Conservation (phyloP, 2,888 invertebrate species). For the Parthenolecanium corni region DNA sequence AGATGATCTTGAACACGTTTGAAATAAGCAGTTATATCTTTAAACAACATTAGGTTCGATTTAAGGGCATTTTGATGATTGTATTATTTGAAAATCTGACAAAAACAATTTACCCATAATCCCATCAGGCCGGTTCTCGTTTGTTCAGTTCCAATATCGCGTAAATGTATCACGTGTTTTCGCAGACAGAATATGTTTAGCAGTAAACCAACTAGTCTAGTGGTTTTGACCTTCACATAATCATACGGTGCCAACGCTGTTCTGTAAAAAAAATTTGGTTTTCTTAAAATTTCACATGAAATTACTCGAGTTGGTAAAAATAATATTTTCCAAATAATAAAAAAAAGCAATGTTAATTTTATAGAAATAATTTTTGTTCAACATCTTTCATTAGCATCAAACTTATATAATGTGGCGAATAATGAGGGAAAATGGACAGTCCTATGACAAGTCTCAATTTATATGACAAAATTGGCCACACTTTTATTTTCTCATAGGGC, state of each 20-base stretch:
- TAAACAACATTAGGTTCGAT: no score
- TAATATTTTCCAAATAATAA: no score
- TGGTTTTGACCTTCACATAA: constrained; percentile 66
- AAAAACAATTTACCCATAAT: constrained; percentile 66
- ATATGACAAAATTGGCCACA: no score
- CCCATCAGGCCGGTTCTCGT: constrained; percentile 85
- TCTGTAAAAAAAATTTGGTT: constrained; percentile 42
- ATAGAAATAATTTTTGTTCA: constrained; percentile 1
- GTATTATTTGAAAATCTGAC: neutral
- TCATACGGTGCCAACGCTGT: constrained; percentile 54
- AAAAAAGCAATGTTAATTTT: no score
- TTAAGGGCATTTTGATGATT: no score
- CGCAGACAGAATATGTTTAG: constrained; percentile 65
- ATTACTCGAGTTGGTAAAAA: neutral
- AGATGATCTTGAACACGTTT: no score
- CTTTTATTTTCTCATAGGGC: no score
- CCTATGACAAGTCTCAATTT: no score
- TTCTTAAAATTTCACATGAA: neutral
- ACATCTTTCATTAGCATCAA: no score
- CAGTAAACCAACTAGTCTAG: constrained; percentile 72
- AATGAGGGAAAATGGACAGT: no score
- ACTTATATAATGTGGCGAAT: no score
- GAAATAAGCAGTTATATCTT: no score
- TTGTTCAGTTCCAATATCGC: constrained; percentile 74
- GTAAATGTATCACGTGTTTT: constrained; percentile 65